Evolutionary conservation across 2,888 invertebrate species (phyloP), one percentile per base, ranked within the genome.

Genomic region (Nysson spinosus): DNA sequence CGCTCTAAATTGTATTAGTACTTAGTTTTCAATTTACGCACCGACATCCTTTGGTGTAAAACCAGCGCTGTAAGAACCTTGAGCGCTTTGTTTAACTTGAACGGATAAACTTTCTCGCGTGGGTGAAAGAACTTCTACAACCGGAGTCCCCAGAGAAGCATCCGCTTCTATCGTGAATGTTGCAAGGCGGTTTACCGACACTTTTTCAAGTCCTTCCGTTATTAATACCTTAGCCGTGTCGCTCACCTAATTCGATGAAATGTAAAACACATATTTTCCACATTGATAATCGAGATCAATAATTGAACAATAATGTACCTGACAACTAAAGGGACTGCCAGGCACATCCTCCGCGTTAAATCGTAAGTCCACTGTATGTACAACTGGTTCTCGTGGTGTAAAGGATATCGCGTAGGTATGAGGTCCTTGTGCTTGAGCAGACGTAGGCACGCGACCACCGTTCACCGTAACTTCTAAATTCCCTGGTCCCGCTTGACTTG

Each of bases 391-490:
- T 35, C 96, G 91, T 0, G 99, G 99, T 5, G 97, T 96, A 88
- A 99, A 99, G 24, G 98, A 97, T 78, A 99, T 98, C 19, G 97
- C 96, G 87, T 98, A 98, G 0, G 95, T 96, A 84, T 97, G 96
- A 20, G 97, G 96, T 22, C 98, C 98, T 85, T 98, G 96, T 0
- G 97, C 97, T 84, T 98, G 97, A 7, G 98, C 98, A 17, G 96
- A 96, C 0, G 98, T 98, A 0, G 98, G 97, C 24, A 99, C 98
- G 64, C 97, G 92, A 0, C 99, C 99, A 4, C 98, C 97, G 84
- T 99, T 99, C 20, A 99, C 98, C 0, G 98, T 97, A 60, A 99
- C 99, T 88, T 99, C 99, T 35, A 99, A 89, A 88, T 99, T 99
- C 16, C 99, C 99, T 0, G 99, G 97, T 12, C 99, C 99, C 3